Evolutionary conservation across 2,797 vertebrate genomes (phyloP).

Genomic region (Lithobates pipiens): DNA sequence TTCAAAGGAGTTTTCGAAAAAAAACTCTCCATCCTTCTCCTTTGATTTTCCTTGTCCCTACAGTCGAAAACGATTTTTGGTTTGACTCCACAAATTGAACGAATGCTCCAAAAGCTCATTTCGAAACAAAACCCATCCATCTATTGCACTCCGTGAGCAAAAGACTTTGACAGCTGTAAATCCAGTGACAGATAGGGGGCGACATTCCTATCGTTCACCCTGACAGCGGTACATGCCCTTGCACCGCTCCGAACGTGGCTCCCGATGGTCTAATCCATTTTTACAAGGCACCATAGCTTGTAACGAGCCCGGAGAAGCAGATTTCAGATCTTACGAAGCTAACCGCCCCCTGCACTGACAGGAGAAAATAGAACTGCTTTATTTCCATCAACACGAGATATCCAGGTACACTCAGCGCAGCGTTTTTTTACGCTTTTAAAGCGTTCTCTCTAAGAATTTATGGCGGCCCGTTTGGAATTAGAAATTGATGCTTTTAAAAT

Average conservation of each 20-base stretch:
- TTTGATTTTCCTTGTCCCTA: too few relatives aligned
- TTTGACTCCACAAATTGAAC: too few relatives aligned
- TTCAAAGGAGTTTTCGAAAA: too few relatives aligned
- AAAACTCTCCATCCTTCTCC: too few relatives aligned
- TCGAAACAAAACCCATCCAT: too few relatives aligned
- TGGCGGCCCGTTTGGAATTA: slow-evolving; percentile 53
- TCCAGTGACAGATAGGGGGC: slow-evolving; percentile 6
- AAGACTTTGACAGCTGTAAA: not conserved
- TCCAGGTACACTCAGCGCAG: slow-evolving; percentile 51
- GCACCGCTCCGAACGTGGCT: too few relatives aligned
- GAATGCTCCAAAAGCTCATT: too few relatives aligned
- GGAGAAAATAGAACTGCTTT: slow-evolving; percentile 31
- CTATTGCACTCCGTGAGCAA: too few relatives aligned
- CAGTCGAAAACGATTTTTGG: too few relatives aligned
- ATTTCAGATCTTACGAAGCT: slow-evolving; percentile 1
- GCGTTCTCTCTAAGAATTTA: slow-evolving; percentile 49
- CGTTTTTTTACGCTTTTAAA: slow-evolving; percentile 46
- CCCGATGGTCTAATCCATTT: not conserved
- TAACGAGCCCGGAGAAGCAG: slow-evolving; percentile 15
- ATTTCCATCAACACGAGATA: slow-evolving; percentile 49
- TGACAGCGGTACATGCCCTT: too few relatives aligned
- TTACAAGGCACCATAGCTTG: not conserved
- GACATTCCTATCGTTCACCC: not conserved
- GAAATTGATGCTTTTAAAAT: slow-evolving; percentile 58
- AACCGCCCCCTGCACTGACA: not conserved